Conservation (phyloP, 2,797 vertebrate species). For the Hydrolagus colliei region DNA sequence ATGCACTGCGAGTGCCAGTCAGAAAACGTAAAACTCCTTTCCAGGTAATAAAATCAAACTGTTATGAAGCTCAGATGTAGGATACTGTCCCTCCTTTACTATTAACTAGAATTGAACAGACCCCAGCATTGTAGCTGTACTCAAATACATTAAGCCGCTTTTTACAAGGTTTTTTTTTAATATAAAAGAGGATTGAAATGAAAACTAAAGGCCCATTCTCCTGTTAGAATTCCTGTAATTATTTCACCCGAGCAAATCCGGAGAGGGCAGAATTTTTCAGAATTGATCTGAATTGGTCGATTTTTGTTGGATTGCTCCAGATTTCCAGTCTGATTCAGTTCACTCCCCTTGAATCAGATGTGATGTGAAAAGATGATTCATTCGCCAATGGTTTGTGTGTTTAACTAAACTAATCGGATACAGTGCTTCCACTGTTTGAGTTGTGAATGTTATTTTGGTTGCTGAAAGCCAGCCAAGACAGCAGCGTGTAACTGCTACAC, state of each 20-base stretch:
- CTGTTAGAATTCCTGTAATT: not conserved
- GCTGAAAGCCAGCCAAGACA: not conserved
- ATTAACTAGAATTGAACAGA: not conserved
- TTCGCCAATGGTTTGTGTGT: not conserved
- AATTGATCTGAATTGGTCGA: not conserved
- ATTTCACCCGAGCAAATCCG: not conserved
- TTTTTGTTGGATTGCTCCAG: not conserved
- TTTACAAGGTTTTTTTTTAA: not conserved
- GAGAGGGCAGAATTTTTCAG: not conserved
- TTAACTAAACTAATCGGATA: conserved; percentile 11
- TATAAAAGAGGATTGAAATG: not conserved
- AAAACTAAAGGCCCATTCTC: not conserved
- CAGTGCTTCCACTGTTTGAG: not conserved
- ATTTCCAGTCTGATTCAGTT: not conserved
- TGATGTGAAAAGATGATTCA: not conserved
- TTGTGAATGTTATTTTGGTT: conserved; percentile 19
- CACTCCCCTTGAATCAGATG: not conserved
- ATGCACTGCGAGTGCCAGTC: not conserved
- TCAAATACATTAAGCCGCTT: not conserved
- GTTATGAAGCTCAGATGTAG: not conserved
- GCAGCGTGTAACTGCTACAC: not conserved
- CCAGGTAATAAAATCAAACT: not conserved
- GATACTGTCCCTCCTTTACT: not conserved
- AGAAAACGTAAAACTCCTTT: not conserved
- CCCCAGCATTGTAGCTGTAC: not conserved